phyloP scores from a whole-genome alignment of 2,888 invertebrate species.

The Apomyelois bistriatella region DNA sequence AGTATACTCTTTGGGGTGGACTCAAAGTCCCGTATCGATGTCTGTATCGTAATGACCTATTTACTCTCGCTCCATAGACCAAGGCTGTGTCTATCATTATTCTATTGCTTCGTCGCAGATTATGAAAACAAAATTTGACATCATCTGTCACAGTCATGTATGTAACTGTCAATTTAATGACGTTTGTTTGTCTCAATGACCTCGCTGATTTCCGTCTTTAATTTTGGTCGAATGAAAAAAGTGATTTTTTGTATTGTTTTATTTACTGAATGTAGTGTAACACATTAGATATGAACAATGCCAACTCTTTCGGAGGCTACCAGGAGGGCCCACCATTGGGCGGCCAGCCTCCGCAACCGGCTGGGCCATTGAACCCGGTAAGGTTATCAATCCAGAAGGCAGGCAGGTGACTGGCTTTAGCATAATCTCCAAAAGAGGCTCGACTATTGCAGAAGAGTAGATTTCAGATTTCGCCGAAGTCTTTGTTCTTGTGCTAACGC shows the following conservation, averaged over 20 bases:
- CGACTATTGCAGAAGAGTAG: no score
- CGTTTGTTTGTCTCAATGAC: not conserved
- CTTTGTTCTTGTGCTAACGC: no score
- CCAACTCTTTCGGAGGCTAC: slow-evolving; percentile 34
- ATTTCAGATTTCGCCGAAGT: no score
- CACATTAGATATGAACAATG: slow-evolving; percentile 35
- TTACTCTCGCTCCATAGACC: no score
- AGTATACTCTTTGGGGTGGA: no score
- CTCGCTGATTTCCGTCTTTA: not conserved
- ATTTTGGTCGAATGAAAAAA: not conserved
- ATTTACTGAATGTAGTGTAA: slow-evolving; percentile 15
- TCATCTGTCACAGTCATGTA: no score
- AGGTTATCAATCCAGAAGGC: slow-evolving; percentile 32
- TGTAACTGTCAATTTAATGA: no score
- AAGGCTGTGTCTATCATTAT: no score
- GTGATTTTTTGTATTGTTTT: slow-evolving; percentile 8
- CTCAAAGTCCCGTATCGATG: no score
- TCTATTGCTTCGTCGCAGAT: no score
- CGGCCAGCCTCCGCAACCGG: slow-evolving; percentile 16
- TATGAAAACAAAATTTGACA: no score
- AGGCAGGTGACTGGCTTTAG: not conserved
- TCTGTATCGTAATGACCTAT: no score
- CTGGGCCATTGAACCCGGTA: slow-evolving; percentile 38
- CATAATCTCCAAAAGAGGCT: not conserved
- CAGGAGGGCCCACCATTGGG: slow-evolving; percentile 23